phyloP scores from a whole-genome alignment of 2,113 vertebrate species.

The Halcyon malimbica region DNA sequence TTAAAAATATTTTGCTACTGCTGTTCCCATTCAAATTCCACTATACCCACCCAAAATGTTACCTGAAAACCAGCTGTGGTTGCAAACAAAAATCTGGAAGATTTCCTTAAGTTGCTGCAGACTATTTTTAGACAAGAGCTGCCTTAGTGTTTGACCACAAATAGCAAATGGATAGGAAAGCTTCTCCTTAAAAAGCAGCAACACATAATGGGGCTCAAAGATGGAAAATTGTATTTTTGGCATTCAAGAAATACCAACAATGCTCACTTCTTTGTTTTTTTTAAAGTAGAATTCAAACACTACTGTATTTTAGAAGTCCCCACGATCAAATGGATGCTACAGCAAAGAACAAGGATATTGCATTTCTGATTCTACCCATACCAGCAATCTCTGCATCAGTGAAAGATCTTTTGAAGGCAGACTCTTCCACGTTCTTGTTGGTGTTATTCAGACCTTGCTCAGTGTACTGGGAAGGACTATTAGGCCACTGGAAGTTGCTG shows the following conservation, averaged over 20 bases:
- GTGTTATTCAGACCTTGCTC: slow-evolving; percentile 71
- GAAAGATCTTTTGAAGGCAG: slow-evolving; percentile 75
- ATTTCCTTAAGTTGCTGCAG: background rate
- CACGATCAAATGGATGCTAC: background rate
- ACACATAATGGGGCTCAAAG: background rate
- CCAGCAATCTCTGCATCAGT: slow-evolving; percentile 83
- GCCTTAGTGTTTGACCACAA: background rate
- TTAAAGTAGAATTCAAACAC: background rate
- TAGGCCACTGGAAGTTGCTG: slow-evolving; percentile 94
- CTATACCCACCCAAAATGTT: background rate
- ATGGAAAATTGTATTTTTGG: background rate
- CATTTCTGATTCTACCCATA: slow-evolving; percentile 77
- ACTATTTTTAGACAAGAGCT: background rate
- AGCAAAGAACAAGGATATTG: background rate
- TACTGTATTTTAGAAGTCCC: background rate
- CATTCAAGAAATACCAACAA: background rate
- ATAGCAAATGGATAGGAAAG: background rate
- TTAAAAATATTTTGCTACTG: background rate
- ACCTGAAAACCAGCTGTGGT: background rate
- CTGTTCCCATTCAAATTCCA: background rate
- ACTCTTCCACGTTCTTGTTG: slow-evolving; percentile 50
- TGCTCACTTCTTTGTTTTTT: background rate
- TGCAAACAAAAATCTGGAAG: background rate
- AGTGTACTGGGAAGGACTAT: slow-evolving; percentile 87
- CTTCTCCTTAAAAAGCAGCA: background rate